phyloP scores from a whole-genome alignment of 2,888 invertebrate genomes.

The Dynastes maya region DNA sequence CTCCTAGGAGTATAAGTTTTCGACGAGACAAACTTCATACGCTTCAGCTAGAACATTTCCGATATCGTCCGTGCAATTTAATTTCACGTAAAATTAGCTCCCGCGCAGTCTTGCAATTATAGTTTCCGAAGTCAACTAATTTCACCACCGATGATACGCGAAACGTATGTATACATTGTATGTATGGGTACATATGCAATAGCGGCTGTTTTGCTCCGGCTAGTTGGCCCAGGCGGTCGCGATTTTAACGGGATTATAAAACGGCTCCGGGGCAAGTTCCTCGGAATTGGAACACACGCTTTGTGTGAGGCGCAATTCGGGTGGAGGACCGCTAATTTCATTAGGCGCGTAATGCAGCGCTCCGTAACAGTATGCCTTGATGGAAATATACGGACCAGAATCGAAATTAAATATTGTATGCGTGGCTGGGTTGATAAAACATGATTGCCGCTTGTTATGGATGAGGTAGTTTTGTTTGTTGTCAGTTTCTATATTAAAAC shows the following conservation, averaged over 20 bases:
- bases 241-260: not conserved
- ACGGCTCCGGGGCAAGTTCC: not conserved
- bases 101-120: not conserved
- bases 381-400: not conserved
- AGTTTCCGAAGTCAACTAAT: conserved; percentile 26
- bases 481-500: too few species aligned
- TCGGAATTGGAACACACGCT: not conserved
- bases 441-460: not conserved
- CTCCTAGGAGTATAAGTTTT: too few species aligned
- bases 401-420: too few species aligned
- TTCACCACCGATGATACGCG: not conserved
- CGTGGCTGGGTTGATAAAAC: too few species aligned
- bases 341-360: not conserved
- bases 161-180: not conserved
- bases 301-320: not conserved
- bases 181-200: too few species aligned
- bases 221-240: not conserved
- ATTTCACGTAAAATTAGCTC: conserved; percentile 20
- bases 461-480: too few species aligned
- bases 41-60: too few species aligned
- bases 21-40: too few species aligned
- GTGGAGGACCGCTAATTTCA: conserved; percentile 2
- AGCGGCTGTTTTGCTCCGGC: too few species aligned
- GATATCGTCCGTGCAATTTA: not conserved
- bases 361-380: not conserved